phyloP scores from a whole-genome alignment of 2,113 vertebrate species.

The Struthidea cinerea region DNA sequence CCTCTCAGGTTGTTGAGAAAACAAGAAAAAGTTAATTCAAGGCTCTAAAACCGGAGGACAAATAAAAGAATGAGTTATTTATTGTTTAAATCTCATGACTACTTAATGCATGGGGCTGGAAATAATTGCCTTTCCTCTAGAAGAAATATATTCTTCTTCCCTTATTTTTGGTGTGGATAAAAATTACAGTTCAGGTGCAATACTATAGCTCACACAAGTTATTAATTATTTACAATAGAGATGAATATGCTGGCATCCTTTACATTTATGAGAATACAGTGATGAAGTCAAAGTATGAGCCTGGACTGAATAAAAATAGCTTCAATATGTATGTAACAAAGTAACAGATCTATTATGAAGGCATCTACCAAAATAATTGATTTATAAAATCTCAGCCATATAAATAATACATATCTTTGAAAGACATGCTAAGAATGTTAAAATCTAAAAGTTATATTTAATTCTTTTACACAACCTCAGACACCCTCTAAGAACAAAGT shows the following conservation, averaged over 20 bases:
- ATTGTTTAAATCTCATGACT: background rate
- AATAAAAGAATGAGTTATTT: background rate
- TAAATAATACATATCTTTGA: background rate
- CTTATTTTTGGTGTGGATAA: background rate
- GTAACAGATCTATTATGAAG: background rate
- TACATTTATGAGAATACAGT: background rate
- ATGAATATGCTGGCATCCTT: constrained; percentile 4
- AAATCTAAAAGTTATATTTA: background rate
- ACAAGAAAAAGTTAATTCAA: background rate
- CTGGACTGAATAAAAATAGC: background rate
- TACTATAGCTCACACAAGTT: background rate
- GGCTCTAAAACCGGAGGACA: background rate
- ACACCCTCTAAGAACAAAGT: background rate
- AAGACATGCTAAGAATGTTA: background rate
- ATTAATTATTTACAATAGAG: constrained; percentile 27
- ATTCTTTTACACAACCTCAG: background rate
- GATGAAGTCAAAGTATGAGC: background rate
- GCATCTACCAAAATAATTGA: background rate
- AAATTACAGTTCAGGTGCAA: constrained; percentile 4
- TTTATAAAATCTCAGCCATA: background rate
- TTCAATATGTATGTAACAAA: background rate
- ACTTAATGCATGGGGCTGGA: background rate
- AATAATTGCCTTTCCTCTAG: background rate
- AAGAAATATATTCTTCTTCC: background rate
- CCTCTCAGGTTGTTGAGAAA: background rate